Conservation (phyloP, 2,888 invertebrate genomes). For the Acrobeloides nanus region DNA sequence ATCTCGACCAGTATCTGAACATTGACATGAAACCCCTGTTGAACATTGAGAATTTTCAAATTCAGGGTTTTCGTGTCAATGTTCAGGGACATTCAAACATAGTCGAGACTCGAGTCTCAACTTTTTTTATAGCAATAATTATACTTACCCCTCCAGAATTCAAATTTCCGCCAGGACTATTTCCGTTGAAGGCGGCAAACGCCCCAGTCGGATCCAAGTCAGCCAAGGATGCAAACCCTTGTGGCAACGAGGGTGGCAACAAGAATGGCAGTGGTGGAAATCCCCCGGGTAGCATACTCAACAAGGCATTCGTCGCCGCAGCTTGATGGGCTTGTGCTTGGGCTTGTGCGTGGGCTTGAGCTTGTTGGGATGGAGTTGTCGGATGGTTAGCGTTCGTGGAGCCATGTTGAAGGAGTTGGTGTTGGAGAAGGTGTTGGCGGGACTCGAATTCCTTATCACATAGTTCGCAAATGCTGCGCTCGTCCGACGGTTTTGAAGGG, state of each 20-base stretch:
- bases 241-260: background rate
- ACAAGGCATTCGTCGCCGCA: background rate
- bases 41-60: too few species aligned
- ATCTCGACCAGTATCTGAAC: too few species aligned
- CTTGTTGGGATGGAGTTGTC: background rate
- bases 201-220: background rate
- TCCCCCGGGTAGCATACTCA: background rate
- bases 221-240: background rate
- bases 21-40: too few species aligned
- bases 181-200: too few species aligned
- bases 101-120: too few species aligned
- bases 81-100: too few species aligned
- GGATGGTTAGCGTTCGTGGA: constrained; percentile 60
- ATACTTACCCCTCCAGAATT: too few species aligned
- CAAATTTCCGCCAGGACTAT: too few species aligned
- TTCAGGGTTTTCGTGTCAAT: too few species aligned
- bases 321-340: background rate
- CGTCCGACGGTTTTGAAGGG: too few species aligned
- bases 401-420: constrained; percentile 93
- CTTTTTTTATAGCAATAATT: too few species aligned
- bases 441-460: constrained; percentile 98
- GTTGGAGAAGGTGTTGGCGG: constrained; percentile 93
- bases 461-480: constrained; percentile 75
- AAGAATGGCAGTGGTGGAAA: background rate
- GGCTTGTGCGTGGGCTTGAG: background rate